Evolutionary conservation across 1,140 invertebrate genomes (phyloP).

Genomic region (Antheraea pernyi): DNA sequence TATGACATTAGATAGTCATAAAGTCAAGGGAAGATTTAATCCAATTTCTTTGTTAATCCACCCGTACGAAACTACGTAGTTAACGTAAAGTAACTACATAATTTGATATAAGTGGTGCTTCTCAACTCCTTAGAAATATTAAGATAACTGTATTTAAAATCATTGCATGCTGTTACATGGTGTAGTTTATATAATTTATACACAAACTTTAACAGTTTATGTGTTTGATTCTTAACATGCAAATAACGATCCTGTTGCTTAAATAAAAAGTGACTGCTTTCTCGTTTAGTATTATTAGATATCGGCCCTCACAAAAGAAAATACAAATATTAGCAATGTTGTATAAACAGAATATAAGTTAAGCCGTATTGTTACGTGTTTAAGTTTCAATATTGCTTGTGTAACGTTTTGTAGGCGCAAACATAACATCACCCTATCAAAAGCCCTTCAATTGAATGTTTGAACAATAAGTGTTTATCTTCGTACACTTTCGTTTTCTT

Average conservation of each 20-base stretch:
- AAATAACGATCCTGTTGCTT: not conserved
- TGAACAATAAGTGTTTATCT: slow-evolving; percentile 26
- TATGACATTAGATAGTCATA: no score
- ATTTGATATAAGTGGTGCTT: no score
- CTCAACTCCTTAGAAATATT: no score
- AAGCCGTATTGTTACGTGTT: not conserved
- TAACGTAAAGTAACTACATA: no score
- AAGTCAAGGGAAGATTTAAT: no score
- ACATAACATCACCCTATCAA: slow-evolving; percentile 4
- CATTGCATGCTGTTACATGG: no score
- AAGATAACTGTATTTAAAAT: no score
- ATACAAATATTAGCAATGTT: slow-evolving; percentile 5
- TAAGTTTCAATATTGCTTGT: not conserved
- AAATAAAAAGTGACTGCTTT: slow-evolving; percentile 13
- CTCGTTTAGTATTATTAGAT: slow-evolving; percentile 14
- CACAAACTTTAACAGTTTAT: not conserved
- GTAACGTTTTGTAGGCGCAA: not conserved
- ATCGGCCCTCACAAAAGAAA: slow-evolving; percentile 1
- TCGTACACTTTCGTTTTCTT: slow-evolving; percentile 28
- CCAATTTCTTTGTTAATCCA: no score
- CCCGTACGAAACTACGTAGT: no score
- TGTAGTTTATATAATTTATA: not conserved
- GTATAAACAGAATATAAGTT: not conserved
- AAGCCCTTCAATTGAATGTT: slow-evolving; percentile 24
- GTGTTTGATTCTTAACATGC: not conserved